These are phyloP conservation scores for Macrotus californicus DNA, from an alignment of 2,113 vertebrate species.

Conservation along the genomic window DNA sequence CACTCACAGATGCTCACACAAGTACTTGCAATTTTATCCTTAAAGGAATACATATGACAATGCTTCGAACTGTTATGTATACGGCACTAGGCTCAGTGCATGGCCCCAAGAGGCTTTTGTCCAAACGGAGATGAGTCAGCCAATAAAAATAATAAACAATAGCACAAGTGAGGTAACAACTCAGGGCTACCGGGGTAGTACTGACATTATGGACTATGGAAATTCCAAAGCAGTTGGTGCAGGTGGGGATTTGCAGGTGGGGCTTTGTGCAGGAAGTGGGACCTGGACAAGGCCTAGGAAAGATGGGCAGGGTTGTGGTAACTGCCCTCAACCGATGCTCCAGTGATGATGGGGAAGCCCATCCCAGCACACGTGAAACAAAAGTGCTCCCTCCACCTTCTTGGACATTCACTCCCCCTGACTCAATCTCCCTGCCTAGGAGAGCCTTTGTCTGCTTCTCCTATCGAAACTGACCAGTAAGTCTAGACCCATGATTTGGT, in stretches of 20 bases:
- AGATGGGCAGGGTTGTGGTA: background rate
- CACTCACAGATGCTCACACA: background rate
- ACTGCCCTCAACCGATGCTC: background rate
- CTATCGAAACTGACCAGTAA: background rate
- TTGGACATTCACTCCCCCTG: background rate
- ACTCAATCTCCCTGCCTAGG: background rate
- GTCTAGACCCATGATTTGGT: background rate
- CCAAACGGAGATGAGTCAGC: background rate
- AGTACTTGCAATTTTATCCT: background rate
- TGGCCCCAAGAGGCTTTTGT: background rate
- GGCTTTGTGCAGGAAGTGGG: background rate
- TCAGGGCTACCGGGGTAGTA: too few relatives aligned
- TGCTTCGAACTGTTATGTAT: background rate
- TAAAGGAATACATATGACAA: background rate
- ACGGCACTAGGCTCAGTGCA: background rate
- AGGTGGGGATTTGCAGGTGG: background rate
- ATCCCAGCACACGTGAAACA: fast-evolving
- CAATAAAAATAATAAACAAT: background rate
- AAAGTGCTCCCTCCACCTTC: background rate
- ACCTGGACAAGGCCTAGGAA: background rate
- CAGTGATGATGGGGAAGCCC: background rate
- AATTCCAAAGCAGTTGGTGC: background rate
- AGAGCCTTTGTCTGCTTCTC: background rate
- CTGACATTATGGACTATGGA: background rate
- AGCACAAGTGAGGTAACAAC: background rate